These are phyloP conservation scores for Lampropteryx suffumata DNA, from an alignment of 2,888 invertebrate species.

Conservation along the genomic window DNA sequence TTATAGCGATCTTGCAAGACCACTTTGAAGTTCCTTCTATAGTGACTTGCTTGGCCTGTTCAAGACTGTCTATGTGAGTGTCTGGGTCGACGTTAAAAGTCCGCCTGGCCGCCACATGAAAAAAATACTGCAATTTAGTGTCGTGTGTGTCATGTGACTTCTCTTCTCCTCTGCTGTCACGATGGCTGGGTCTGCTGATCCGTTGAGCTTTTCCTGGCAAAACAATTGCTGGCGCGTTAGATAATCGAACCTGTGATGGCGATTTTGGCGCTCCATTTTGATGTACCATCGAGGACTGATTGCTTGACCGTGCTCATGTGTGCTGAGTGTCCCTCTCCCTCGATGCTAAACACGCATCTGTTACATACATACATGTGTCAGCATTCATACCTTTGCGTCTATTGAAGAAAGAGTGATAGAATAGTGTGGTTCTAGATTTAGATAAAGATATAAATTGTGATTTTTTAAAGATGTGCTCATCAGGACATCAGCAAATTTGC, in stretches of 20 bases:
- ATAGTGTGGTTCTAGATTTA: background rate
- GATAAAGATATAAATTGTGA: background rate
- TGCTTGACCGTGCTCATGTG: constrained; percentile 99
- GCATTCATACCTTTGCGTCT: constrained; percentile 34
- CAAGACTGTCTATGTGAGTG: constrained; percentile 98
- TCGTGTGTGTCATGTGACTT: constrained; percentile 58
- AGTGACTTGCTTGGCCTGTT: constrained; percentile 98
- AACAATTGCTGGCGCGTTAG: constrained; percentile 48
- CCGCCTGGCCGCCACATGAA: constrained; percentile 88
- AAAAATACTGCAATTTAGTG: constrained; percentile 77
- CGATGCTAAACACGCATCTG: constrained; percentile 98
- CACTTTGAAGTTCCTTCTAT: constrained; percentile 99
- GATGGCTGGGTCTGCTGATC: constrained; percentile 33
- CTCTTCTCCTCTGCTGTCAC: constrained; percentile 30
- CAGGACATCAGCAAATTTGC: too few species aligned
- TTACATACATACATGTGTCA: constrained; percentile 72
- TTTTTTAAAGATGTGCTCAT: background rate
- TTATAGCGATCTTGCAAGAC: constrained; percentile 99
- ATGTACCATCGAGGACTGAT: constrained; percentile 99
- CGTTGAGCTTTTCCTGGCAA: constrained; percentile 29
- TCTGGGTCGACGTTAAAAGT: constrained; percentile 98
- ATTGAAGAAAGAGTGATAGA: constrained; percentile 1
- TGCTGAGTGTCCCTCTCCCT: constrained; percentile 95
- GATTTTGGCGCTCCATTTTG: constrained; percentile 99
- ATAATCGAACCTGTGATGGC: constrained; percentile 98